Conservation (phyloP, 2,113 vertebrate genomes). For the Odobenus rosmarus region DNA sequence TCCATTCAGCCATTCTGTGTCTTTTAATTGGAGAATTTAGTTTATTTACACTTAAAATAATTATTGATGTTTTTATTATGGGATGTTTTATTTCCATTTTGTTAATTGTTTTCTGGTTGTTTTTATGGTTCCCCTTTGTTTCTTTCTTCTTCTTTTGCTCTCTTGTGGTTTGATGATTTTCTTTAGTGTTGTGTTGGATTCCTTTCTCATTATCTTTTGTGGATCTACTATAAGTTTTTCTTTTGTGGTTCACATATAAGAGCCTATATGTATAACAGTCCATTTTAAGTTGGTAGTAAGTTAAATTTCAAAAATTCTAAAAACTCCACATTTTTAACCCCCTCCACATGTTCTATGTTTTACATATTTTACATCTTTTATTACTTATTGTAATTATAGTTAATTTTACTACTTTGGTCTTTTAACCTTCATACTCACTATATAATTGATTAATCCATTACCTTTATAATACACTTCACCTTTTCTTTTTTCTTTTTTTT, state of each 20-base stretch:
- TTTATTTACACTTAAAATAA: background rate
- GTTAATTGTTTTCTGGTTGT: background rate
- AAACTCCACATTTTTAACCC: background rate
- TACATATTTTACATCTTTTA: background rate
- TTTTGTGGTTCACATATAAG: background rate
- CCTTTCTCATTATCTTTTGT: background rate
- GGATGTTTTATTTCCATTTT: background rate
- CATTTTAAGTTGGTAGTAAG: background rate
- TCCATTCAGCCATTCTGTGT: background rate
- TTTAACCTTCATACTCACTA: background rate
- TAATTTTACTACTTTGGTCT: background rate
- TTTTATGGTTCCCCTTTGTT: background rate
- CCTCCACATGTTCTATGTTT: background rate
- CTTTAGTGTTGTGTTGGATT: background rate
- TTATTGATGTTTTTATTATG: background rate
- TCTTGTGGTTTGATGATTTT: background rate
- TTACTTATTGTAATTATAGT: background rate
- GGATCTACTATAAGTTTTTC: background rate
- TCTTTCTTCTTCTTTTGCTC: background rate
- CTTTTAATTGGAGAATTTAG: background rate
- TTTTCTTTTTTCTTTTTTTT: background rate
- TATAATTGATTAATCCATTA: background rate
- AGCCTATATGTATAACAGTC: background rate
- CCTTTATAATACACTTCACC: background rate
- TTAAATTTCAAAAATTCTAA: background rate